Evolutionary conservation across 2,888 invertebrate species (phyloP).

Genomic region (Latrodectus elegans): DNA sequence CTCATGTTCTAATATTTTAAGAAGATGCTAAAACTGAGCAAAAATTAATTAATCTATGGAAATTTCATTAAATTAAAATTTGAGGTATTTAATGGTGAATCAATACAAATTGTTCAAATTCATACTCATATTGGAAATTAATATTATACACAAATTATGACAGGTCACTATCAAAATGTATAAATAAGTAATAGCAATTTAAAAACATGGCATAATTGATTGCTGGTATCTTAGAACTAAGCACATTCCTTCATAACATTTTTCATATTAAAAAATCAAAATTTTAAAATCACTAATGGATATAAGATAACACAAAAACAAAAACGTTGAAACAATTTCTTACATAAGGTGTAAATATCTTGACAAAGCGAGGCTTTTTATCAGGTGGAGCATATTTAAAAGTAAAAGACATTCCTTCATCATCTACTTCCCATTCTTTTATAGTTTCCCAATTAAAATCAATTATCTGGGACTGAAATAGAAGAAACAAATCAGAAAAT

Average conservation of each 20-base stretch:
- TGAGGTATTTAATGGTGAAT: too few relatives aligned
- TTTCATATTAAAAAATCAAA: not conserved
- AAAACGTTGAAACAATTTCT: conserved; percentile 75
- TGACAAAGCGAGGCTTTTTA: conserved; percentile 87
- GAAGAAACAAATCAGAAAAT: conserved; percentile 9
- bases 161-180: too few relatives aligned
- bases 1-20: too few relatives aligned
- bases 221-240: too few relatives aligned
- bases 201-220: too few relatives aligned
- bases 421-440: conserved; percentile 90
- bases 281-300: not conserved
- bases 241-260: not conserved
- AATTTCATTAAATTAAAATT: too few relatives aligned
- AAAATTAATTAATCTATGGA: too few relatives aligned
- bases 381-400: conserved; percentile 89
- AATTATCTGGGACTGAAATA: conserved; percentile 82
- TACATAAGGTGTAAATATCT: conserved; percentile 91
- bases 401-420: conserved; percentile 92
- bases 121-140: too few relatives aligned
- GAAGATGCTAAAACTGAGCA: too few relatives aligned
- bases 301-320: not conserved
- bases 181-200: too few relatives aligned
- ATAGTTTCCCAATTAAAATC: conserved; percentile 89
- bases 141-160: too few relatives aligned
- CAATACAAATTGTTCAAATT: too few relatives aligned